These are phyloP conservation scores for Python bivittatus DNA, from an alignment of 2,113 vertebrate genomes.

Conservation along the genomic window DNA sequence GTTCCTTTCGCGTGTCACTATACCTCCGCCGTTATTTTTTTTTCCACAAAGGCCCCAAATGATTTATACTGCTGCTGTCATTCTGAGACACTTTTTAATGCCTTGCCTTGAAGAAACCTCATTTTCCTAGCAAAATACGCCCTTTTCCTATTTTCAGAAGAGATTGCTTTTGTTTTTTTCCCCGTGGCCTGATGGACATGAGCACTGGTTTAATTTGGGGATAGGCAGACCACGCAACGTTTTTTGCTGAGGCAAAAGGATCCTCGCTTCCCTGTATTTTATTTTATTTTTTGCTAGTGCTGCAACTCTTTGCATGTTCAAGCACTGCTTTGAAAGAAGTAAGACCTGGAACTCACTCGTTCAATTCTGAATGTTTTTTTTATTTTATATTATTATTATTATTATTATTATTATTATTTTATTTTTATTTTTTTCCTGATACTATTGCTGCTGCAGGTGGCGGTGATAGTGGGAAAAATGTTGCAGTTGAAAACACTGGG, in stretches of 20 bases:
- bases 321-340: slow-evolving; percentile 28
- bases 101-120: slow-evolving; percentile 27
- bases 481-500: slow-evolving; percentile 30
- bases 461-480: neutral
- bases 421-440: slow-evolving; percentile 28
- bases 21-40: neutral
- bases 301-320: slow-evolving; percentile 8
- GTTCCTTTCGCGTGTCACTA: neutral
- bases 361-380: slow-evolving; percentile 46
- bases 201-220: neutral
- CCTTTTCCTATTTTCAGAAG: neutral
- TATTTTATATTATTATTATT: too few species aligned
- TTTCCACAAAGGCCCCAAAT: slow-evolving; percentile 33
- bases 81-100: neutral
- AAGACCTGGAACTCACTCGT: slow-evolving; percentile 1
- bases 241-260: slow-evolving; percentile 14
- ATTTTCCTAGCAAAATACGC: neutral
- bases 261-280: neutral
- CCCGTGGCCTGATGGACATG: neutral
- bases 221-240: neutral
- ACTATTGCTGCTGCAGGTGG: slow-evolving; percentile 55
- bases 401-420: neutral
- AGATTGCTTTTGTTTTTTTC: neutral
- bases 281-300: neutral
- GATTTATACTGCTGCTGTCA: slow-evolving; percentile 3